Conservation (phyloP, 2,888 invertebrate species). For the Mesorhabditis sp. region DNA sequence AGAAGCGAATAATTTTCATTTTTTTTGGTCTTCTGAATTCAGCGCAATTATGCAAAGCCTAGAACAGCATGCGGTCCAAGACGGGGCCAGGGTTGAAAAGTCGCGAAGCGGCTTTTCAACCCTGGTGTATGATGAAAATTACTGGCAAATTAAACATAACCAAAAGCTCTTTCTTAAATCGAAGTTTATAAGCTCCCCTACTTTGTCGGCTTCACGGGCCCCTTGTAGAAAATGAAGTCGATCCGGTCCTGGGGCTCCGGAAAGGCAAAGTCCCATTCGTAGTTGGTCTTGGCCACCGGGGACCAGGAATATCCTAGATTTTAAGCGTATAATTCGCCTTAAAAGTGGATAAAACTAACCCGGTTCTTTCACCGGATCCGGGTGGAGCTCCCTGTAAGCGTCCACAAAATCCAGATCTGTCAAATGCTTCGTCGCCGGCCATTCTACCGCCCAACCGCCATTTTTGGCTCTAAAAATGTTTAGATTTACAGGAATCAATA, state of each 20-base stretch:
- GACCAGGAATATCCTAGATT: conserved; percentile 47
- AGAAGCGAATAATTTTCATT: too few relatives aligned
- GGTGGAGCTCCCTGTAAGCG: conserved; percentile 40
- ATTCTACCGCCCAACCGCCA: conserved; percentile 37
- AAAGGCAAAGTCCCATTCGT: conserved; percentile 42
- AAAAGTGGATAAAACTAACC: conserved; percentile 13
- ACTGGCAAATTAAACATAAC: too few relatives aligned
- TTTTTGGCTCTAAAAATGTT: conserved; percentile 21
- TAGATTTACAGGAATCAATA: not conserved
- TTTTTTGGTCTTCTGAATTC: too few relatives aligned
- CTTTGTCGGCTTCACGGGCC: conserved; percentile 12
- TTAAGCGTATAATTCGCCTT: not conserved
- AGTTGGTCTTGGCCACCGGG: conserved; percentile 41
- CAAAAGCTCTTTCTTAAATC: too few relatives aligned
- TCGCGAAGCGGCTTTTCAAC: too few relatives aligned
- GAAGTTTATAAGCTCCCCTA: not conserved
- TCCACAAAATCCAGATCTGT: conserved; percentile 34
- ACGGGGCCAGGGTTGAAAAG: too few relatives aligned
- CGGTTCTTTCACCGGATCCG: conserved; percentile 33
- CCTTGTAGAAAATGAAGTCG: conserved; percentile 47
- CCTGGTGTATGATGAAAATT: too few relatives aligned
- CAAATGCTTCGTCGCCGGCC: conserved; percentile 45
- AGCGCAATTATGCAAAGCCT: too few relatives aligned
- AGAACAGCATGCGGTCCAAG: too few relatives aligned
- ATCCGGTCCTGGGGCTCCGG: conserved; percentile 52